Conservation (phyloP, 2,113 vertebrate genomes). For the Lepus americanus region DNA sequence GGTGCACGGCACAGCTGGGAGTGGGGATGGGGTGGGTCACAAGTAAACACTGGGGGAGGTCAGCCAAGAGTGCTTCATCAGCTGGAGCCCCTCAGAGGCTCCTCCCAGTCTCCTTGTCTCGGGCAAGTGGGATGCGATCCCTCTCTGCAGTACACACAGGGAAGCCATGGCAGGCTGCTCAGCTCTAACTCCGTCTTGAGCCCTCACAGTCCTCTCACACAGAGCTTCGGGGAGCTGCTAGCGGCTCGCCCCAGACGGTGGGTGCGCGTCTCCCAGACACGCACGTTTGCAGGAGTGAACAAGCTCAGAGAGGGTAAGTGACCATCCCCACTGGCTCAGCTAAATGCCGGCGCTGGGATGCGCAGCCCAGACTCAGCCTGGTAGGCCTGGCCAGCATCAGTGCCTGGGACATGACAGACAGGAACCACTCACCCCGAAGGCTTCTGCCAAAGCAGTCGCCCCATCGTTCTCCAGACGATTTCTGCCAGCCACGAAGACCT, state of each 20-base stretch:
- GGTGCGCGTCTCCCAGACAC: fast-evolving
- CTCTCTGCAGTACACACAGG: background rate
- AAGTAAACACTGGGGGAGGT: background rate
- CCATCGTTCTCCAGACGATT: constrained; percentile 98
- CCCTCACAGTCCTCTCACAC: background rate
- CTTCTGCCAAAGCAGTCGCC: constrained; percentile 95
- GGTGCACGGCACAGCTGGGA: background rate
- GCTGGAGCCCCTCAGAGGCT: fast-evolving
- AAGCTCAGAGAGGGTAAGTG: fast-evolving
- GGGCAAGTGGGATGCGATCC: background rate
- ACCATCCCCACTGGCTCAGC: fast-evolving
- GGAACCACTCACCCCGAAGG: constrained; percentile 93
- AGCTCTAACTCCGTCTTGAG: background rate
- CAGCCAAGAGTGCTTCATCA: fast-evolving
- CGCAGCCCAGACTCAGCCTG: fast-evolving
- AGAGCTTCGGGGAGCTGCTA: background rate
- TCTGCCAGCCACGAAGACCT: constrained; percentile 96
- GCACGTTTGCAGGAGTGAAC: no score
- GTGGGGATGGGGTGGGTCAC: background rate
- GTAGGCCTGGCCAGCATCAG: fast-evolving
- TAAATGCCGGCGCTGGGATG: no score
- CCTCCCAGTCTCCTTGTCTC: background rate
- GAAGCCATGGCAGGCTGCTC: background rate
- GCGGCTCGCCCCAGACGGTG: fast-evolving
- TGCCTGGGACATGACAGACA: background rate